Base-by-base conservation (phyloP, 2,113 vertebrate species). In the Thryonomys swinderianus region DNA sequence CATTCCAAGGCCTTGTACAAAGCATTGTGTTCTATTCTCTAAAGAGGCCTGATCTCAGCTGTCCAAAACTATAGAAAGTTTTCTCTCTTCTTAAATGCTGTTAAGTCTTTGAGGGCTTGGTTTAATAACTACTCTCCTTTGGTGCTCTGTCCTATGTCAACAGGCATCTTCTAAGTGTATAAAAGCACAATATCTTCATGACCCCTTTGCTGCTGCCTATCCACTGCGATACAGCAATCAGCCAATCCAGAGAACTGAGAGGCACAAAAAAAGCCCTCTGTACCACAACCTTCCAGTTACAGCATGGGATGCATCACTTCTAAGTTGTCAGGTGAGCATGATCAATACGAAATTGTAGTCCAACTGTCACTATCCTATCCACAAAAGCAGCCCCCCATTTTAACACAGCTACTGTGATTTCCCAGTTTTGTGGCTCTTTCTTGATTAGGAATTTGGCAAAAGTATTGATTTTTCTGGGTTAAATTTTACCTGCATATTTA, bases 381-480 rank as follows among this genome's bases (percentile, higher is more conserved):
- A 74, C 3, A 62, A 74, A 69, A 82, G 5, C 23, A 85, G 11
- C 6, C 21, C 17, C 16, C 14, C 3, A 78, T 16, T 73, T 88
- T 88, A 76, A 73, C 21, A 89, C 0, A 62, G 14, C 14, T 83
- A 13, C 59, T 53, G 59, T 23, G 55, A 51, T 59, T 66, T 76
- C 76, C 12, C 7, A 27, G 51, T 80, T 62, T 42, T 81, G 37
- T 91, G 61, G 20, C 55, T 78, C 10, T 8, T 32, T 80, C 34
- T 88, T 88, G 59, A 59, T 59, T 73, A 51, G 11, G 2, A 67
- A 95, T 84, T 90, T 90, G 59, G 32, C 42, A 89, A 86, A 23
- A 90, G 55, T 81, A 93, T 88, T 89, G 61, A 34, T 61, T 86
- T 93, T 64, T 8, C 18, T 86, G n/a, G 17, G 16, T 69, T 92